Conservation (phyloP, 2,888 invertebrate genomes). For the Ctena decussata region DNA sequence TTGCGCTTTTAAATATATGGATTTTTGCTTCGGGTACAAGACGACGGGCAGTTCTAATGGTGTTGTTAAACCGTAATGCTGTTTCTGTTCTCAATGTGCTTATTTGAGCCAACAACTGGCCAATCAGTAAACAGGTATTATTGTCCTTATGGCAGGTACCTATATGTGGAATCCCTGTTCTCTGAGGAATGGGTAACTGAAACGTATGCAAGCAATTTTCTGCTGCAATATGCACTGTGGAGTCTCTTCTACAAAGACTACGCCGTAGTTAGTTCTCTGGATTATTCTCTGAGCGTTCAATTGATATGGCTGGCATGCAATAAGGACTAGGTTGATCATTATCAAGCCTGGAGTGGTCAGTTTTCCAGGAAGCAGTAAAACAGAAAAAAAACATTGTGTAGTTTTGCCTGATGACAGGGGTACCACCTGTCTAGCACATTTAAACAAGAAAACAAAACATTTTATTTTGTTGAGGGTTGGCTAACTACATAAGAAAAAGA, state of each 20-base stretch:
- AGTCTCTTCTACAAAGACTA: not conserved
- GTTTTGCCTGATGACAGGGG: not conserved
- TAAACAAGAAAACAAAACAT: not conserved
- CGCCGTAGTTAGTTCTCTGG: not conserved
- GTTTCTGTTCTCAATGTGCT: not conserved
- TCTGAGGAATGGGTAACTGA: no score
- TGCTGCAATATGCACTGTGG: not conserved
- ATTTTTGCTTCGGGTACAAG: not conserved
- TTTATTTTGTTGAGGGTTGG: constrained; percentile 2
- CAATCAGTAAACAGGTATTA: not conserved
- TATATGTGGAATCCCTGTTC: not conserved
- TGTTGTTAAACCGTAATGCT: not conserved
- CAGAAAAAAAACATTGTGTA: not conserved
- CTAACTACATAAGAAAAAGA: constrained; percentile 7
- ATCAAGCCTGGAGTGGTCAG: not conserved
- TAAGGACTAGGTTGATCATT: not conserved
- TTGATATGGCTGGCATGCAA: not conserved
- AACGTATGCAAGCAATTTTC: not conserved
- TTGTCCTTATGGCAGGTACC: not conserved
- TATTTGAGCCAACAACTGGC: not conserved
- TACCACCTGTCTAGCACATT: constrained; percentile 5
- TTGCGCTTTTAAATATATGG: not conserved
- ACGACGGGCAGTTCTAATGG: not conserved
- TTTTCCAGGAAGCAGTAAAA: constrained; percentile 3
- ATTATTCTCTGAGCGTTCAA: not conserved